A percentile compares a stretch with the other conserved stretches of the same genome.
Conservation (phyloP, 64 coral and sea anemone genomes). For the Pachyseris speciosa region DNA sequence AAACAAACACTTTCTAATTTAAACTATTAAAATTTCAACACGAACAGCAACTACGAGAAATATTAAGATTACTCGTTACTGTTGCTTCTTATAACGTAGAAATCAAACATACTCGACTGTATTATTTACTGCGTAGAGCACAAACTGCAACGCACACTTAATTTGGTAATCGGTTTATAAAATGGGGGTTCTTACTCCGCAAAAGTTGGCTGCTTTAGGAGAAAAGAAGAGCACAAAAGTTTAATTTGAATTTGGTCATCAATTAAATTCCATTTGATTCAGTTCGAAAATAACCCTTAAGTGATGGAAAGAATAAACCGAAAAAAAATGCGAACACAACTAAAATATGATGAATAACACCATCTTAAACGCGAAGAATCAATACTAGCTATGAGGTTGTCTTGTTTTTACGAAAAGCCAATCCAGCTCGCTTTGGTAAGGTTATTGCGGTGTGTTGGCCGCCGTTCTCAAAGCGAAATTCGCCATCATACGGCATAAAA, state of each 20-base stretch:
- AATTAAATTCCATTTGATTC: background rate
- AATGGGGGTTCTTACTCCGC: background rate
- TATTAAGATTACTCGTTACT: background rate
- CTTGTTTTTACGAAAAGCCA: background rate
- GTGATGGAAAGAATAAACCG: background rate
- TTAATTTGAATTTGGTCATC: background rate
- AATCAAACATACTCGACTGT: too few relatives aligned
- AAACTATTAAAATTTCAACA: slow-evolving; percentile 7
- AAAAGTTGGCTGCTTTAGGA: background rate
- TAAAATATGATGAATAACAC: background rate
- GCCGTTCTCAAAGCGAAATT: background rate
- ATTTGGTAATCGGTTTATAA: background rate
- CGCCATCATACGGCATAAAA: background rate
- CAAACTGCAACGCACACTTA: background rate
- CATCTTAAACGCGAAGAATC: background rate
- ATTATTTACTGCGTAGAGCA: too few relatives aligned
- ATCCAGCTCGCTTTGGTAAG: background rate
- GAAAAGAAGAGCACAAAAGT: background rate
- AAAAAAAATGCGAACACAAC: background rate
- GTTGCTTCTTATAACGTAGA: background rate
- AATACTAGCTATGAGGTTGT: background rate
- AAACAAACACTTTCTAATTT: background rate
- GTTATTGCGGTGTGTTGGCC: background rate
- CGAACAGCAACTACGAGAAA: background rate
- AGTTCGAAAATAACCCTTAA: background rate